Base-by-base conservation (phyloP, 2,797 vertebrate genomes). In the Taeniopygia guttata region DNA sequence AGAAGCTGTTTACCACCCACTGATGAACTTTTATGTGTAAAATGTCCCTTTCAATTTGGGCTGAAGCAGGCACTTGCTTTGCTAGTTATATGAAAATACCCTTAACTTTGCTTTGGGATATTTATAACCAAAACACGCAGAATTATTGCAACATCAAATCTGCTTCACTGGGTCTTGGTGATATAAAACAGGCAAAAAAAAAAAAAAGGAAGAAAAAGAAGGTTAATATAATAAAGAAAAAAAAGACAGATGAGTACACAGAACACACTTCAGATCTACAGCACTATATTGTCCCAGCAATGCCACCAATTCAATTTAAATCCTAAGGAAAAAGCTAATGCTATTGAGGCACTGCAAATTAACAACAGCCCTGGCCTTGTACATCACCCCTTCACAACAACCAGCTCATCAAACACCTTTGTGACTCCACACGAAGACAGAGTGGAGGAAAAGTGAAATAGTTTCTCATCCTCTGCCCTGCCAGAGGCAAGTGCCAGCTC, bases 81-180 rank as follows among this genome's bases (percentile, higher is more conserved):
- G 96, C 94, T 96, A 96, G 91, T 95, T 87, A 43, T 84, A 91
- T 95, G 95, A 94, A 97, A 97, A 97, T 90, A 92, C 34, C 81
- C 86, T 96, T 92, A 89, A 90, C 93, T 96, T 96, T 96, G 92
- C 96, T 95, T 92, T 80, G 3, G 92, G 96, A 93, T 95, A 96
- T 97, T 97, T 97, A 95, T 95, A 97, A 96, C 77, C 85, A 95
- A 97, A 97, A 90, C 92, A 95, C 43, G 32, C 70, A 80, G 94
- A 96, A 96, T 95, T 94, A 96, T 91, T 96, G 86, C 94, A 91
- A 74, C 83, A 92, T 87, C 91, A 96, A 97, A 95, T 92, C 92
- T 93, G 90, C 95, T 95, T 96, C 89, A 27, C 58, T 95, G 94
- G 64, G 80, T 91, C 92, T 96, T 89, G 45, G 90, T 96, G 94